Base-by-base conservation (phyloP, 2,888 invertebrate species). In the Heliconius cydno region DNA sequence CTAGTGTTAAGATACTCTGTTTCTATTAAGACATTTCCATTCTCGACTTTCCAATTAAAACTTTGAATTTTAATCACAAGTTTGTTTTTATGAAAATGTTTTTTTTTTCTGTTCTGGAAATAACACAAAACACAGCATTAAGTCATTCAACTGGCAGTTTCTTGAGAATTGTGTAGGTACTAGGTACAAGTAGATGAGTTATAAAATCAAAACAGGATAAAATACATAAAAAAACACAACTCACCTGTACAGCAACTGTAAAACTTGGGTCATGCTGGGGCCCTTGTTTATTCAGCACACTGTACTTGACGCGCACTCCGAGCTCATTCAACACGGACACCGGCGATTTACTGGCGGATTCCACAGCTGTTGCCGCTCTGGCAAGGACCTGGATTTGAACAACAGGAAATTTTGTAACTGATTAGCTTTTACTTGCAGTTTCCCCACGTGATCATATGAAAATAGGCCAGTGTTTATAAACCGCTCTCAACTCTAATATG, bases 181-280 rank as follows among this genome's bases (percentile, higher is more conserved):
- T 46, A 46, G 57, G 22, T n/a, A 28, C 2, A 63, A 28, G n/a
- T 12, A 63, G 13, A 63, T 12, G 4, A 25, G 10, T n/a, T 12
- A 25, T 25, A 25, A 28, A 63, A 9, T n/a, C 2, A 1, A n/a
- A 28, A 76, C 9, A 63, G 15, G 13, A 68, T 34, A 25, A 63
- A 63, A 63, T 3, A 65, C 28, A 28, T 13, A 5, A 5, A 15
- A 28, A 28, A 6, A 28, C 5, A 13, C 28, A 28, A 89, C 91
- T 95, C 83, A 97, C 97, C 87, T 96, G 96, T 13, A 98, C 98
- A 13, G 97, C 96, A 84, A 98, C 97, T 22, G 97, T 97, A 93
- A 99, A 99, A 85, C 97, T 95, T 0, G 98, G 98, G 74, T 97
- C 97, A 92, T 99, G 98, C 15, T 98, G 97, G 0, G 98, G 98